Evolutionary conservation across 2,888 invertebrate genomes (phyloP), one percentile per base, ranked within the genome.

Genomic region (Epinotia brunnichana): DNA sequence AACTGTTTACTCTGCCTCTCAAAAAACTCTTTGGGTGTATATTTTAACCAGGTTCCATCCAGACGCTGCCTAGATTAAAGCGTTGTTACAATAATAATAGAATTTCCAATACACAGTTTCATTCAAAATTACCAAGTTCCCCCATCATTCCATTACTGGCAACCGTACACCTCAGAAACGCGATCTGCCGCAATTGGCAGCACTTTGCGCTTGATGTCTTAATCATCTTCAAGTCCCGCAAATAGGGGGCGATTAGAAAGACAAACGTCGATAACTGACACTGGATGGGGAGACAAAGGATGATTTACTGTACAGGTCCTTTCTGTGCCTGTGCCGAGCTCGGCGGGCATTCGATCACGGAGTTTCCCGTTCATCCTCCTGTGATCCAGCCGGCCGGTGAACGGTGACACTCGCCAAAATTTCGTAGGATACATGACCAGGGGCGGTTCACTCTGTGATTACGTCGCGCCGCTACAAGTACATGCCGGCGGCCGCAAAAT

Each of bases 171-270:
- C 62, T 10, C 63, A 13, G 63, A 35, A 63, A 63, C 51, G 9
- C 41, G 41, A 61, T 44, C 61, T 19, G 10, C 44, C 15, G 21
- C 41, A 61, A 61, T 61, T 61, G 61, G 61, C 21, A 61, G 64
- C 64, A 63, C 53, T 63, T 53, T 7, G 53, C 53, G 39, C 35
- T 35, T 19, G 48, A 56, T 21, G 29, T 53, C 54, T 54, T 64
- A 13, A 64, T 64, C 39, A 64, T 39, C 64, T 17, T 54, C 64
- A 54, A 53, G 53, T 53, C 51, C 15, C 64, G 53, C 64, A 35
- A 64, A 54, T 64, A 53, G 39, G 39, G 53, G 64, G 54, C 21
- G 64, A 64, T 64, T 54, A 39, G 64, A 24, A 63, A 39, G 54
- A 57, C 57, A 57, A 57, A 29, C 24, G 19, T 19, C n/a, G 64